Conservation (phyloP, 1,140 invertebrate species). For the Pachyrhynchus sulphureomaculatus region DNA sequence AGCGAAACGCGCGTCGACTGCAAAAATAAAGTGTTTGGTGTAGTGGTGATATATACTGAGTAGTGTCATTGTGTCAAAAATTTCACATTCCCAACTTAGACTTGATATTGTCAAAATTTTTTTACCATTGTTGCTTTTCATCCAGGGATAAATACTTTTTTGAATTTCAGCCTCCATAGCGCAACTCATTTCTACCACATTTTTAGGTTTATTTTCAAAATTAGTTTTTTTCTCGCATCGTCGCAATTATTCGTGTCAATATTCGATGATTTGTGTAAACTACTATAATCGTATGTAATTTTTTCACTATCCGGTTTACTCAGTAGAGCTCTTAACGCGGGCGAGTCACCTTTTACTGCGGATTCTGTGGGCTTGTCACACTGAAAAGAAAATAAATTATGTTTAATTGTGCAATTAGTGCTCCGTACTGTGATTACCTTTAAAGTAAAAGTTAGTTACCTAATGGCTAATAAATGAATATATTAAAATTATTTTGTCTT, state of each 20-base stretch:
- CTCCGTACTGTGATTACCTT: too few relatives aligned
- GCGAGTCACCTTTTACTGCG: constrained; percentile 42
- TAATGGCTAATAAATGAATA: too few relatives aligned
- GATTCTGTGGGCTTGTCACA: not conserved
- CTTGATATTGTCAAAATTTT: too few relatives aligned
- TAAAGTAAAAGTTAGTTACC: too few relatives aligned
- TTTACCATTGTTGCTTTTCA: constrained; percentile 47
- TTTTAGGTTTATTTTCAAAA: constrained; percentile 16
- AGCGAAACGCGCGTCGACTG: too few relatives aligned
- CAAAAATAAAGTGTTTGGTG: too few relatives aligned
- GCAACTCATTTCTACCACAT: not conserved
- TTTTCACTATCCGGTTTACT: constrained; percentile 54
- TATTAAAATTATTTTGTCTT: too few relatives aligned
- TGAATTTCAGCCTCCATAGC: constrained; percentile 8
- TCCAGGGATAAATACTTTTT: constrained; percentile 49
- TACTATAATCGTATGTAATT: constrained; percentile 36
- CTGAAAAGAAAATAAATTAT: not conserved
- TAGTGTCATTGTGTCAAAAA: too few relatives aligned
- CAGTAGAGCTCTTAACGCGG: constrained; percentile 54
- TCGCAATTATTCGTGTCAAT: not conserved
- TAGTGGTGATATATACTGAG: too few relatives aligned
- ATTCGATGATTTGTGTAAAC: constrained; percentile 13
- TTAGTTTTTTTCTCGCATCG: not conserved
- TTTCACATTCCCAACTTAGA: too few relatives aligned
- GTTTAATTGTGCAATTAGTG: too few relatives aligned